Conservation (phyloP, 2,797 vertebrate species). For the Sebastes hubbsi region DNA sequence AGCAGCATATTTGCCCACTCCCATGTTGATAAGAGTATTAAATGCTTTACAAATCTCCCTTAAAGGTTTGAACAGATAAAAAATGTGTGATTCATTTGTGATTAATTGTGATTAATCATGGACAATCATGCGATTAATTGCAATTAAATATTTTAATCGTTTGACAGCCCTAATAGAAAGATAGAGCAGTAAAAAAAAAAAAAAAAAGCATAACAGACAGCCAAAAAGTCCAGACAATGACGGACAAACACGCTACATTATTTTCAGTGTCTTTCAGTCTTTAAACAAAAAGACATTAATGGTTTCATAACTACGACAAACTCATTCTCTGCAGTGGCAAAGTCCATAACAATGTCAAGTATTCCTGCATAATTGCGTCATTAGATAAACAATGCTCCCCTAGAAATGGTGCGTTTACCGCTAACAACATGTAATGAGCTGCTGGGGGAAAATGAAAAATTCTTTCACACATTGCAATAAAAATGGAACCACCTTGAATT, state of each 20-base stretch:
- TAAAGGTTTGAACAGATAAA: too few relatives aligned
- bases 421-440: background rate
- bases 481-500: background rate
- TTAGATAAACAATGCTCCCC: constrained; percentile 10
- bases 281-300: background rate
- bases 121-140: too few relatives aligned
- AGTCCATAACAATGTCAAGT: background rate
- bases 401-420: background rate
- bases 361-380: constrained; percentile 3
- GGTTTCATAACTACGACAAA: constrained; percentile 4
- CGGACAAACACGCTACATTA: background rate
- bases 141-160: too few relatives aligned
- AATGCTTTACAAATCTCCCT: too few relatives aligned
- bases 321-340: background rate
- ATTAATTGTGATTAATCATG: too few relatives aligned
- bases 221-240: background rate
- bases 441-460: background rate
- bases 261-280: background rate
- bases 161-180: too few relatives aligned
- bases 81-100: too few relatives aligned
- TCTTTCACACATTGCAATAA: background rate
- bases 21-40: too few relatives aligned
- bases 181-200: background rate
- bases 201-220: background rate
- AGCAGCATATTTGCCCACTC: too few relatives aligned